Base-by-base conservation (phyloP, 2,888 invertebrate genomes). In the Drosophila acutilabella region DNA sequence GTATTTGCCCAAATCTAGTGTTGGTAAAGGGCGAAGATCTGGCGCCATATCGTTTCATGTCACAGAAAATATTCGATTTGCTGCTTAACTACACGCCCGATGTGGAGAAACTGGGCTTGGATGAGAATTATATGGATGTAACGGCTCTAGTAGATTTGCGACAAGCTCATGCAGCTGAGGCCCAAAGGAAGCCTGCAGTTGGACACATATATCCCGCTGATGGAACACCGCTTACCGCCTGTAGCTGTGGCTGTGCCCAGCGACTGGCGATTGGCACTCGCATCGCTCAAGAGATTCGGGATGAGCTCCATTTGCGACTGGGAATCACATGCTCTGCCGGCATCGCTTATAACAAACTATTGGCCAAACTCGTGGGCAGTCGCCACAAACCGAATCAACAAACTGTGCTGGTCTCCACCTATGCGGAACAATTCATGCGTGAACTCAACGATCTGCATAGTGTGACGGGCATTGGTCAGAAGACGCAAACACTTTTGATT, bases 81-180 rank as follows among this genome's bases (percentile, higher is more conserved):
- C 92, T 97, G 71, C 94, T 95, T 76, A 94, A 94, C 83, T 97
- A 95, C 93, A 95, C 96, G 64, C 94, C 94, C 53, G 92, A 94
- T 52, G 96, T 97, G 0, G 97, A 97, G 91, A 95, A 96, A 88
- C 93, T 97, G 59, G 97, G 97, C 13, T 94, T 97, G 89, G 97
- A 97, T 92, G 97, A 97, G 91, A 97, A 96, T 91, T 97, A 94
- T 91, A 93, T 97, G 81, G 97, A 97, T 93, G 95, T 97, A 74
- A 95, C 96, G 74, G 93, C 93, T 91, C 83, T 92, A 93, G 90
- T 94, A 16, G 81, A 78, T 45, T 52, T 84, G 77, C 48, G 89
- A n/a, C 78, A 79, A 44, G 82, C 80, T 0, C 85, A 87, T 40
- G 82, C 67, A 26, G 84, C 90, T 4, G 88, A 88, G 1, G 80